A percentile compares a stretch with the other conserved stretches of the same genome.
These are phyloP conservation scores for Eurystomus gularis DNA, from an alignment of 2,113 vertebrate genomes.

Conservation along the genomic window DNA sequence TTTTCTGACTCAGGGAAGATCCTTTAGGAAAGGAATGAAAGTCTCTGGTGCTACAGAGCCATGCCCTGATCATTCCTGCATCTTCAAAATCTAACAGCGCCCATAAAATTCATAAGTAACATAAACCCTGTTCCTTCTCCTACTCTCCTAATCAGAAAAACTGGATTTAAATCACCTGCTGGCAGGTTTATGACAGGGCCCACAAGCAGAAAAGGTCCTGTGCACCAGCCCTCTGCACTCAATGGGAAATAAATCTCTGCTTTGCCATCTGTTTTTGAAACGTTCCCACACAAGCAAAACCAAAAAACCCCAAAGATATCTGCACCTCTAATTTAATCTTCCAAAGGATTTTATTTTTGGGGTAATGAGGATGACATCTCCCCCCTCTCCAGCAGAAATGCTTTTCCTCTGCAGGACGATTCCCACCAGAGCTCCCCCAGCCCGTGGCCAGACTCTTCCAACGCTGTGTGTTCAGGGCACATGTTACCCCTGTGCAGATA, in stretches of 20 bases:
- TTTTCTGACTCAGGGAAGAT: not conserved
- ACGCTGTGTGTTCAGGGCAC: rapidly evolving
- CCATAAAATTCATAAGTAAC: constrained; percentile 47
- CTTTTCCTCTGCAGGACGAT: not conserved
- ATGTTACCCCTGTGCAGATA: rapidly evolving
- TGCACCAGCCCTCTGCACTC: constrained; percentile 57
- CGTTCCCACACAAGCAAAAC: constrained; percentile 4
- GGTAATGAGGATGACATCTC: not conserved
- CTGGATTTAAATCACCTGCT: constrained; percentile 58
- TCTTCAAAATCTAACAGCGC: constrained; percentile 7
- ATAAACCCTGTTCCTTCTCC: not conserved
- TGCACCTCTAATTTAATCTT: not conserved
- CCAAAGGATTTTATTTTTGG: not conserved
- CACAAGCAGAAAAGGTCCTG: constrained; percentile 58
- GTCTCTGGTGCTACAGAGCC: not conserved
- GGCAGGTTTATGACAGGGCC: constrained; percentile 62
- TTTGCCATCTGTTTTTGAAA: constrained; percentile 46
- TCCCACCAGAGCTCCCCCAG: not conserved
- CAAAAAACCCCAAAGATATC: not conserved
- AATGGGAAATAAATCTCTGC: constrained; percentile 25
- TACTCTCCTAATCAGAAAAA: constrained; percentile 45
- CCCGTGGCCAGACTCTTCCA: not conserved
- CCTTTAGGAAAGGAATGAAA: not conserved
- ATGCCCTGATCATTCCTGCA: constrained; percentile 2
- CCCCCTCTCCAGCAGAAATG: not conserved